Evolutionary conservation across 2,797 vertebrate species (phyloP).

Genomic region (Lophius americanus): DNA sequence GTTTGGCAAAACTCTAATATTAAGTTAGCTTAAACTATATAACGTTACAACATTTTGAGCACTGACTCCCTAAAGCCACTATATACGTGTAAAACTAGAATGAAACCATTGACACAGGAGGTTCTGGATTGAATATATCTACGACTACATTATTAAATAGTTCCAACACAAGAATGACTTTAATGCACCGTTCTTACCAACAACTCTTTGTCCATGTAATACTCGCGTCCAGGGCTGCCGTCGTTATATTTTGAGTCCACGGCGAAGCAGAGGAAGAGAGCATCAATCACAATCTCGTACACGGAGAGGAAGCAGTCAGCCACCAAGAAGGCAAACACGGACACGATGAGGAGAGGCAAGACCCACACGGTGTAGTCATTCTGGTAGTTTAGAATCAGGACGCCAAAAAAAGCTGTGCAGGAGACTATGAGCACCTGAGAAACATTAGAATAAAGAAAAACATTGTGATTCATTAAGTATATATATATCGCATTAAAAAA

Average conservation of each 20-base stretch:
- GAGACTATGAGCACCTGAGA: conserved; percentile 77
- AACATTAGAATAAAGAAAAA: background rate
- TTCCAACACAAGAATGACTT: background rate
- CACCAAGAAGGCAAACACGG: conserved; percentile 95
- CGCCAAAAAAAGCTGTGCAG: conserved; percentile 90
- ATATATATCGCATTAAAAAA: no score
- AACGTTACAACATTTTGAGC: no score
- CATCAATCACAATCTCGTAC: conserved; percentile 97
- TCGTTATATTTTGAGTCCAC: conserved; percentile 96
- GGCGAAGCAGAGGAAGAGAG: conserved; percentile 98
- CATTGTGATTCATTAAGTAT: no score
- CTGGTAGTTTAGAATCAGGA: conserved; percentile 96
- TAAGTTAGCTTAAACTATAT: no score
- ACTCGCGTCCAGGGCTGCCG: conserved; percentile 92
- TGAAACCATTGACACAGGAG: no score
- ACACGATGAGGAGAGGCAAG: conserved; percentile 94
- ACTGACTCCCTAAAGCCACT: no score
- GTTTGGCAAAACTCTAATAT: no score
- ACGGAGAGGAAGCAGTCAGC: conserved; percentile 99
- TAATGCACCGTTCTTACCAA: conserved; percentile 85
- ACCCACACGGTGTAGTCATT: conserved; percentile 97
- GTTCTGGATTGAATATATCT: no score
- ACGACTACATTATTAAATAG: background rate
- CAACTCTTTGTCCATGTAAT: conserved; percentile 97
- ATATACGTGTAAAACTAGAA: no score